Base-by-base conservation (phyloP, 2,113 vertebrate species). In the Tetrao urogallus region DNA sequence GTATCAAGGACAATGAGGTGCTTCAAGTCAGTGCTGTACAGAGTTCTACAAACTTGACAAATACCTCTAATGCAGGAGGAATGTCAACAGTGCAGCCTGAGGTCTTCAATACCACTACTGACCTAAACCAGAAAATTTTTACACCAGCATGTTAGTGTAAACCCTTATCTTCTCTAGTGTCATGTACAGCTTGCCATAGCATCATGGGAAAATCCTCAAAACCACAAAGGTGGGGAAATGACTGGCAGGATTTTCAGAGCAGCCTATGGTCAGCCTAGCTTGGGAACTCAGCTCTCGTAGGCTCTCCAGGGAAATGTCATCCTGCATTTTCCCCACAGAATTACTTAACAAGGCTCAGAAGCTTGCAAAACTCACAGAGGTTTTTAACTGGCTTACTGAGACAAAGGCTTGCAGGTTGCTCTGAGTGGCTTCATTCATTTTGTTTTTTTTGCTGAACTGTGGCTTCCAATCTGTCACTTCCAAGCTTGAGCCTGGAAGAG, bases 401-500 rank as follows among this genome's bases (percentile, higher is more conserved):
- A 89, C 85, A 64, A 95, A 96, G 77, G 97, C 97, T 82, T 98
- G 96, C 24, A 97, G 91, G 11, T 95, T 97, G 96, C 98, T 98
- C 94, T 98, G 98, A 52, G 50, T 8, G 24, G 25, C 50, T 52
- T 52, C 50, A 8, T 8, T 52, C 50, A 27, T 52, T 27, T 27
- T 52, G 50, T 4, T 52, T 94, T 94, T 98, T 98, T 64, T 98
- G 98, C 95, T 98, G 98, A 42, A 97, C 85, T 71, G 97, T 97
- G 63, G 97, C 97, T 95, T 99, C 98, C 64, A 98, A 96, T 83
- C 96, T 96, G 75, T 97, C 97, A 79, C 99, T 99, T 96, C 99
- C 98, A 56, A 98, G 98, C 97, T 99, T 98, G 91, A 99, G 95
- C 94, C 99, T 99, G 78, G 94, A 86, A 97, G 96, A 21, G 47